Evolutionary conservation across 1,140 invertebrate genomes (phyloP), one percentile per base, ranked within the genome.

Genomic region (Leptinotarsa undecemlineata): DNA sequence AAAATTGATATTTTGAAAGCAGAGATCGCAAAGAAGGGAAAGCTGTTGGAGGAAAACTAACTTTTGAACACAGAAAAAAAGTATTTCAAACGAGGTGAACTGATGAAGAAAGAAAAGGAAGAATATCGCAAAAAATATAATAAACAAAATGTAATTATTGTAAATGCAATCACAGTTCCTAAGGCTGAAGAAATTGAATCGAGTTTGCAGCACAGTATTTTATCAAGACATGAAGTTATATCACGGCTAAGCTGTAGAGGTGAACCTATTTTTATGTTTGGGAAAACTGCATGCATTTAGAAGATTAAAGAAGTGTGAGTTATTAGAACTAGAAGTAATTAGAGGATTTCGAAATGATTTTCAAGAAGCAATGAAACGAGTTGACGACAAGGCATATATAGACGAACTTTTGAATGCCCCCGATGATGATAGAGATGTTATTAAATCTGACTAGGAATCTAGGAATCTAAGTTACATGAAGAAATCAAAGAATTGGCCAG

Each of bases 261-360:
- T 23, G 95, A 98, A 84, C 98, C 98, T 0, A 94, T 99, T 78
- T 83, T 93, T 13, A 84, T 99, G n/a, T 99, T 94, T 90, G 95
- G 93, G 5, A 98, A 99, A 88, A 92, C 90, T 51, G 96, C 99
- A 85, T 82, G 90, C 96, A 2, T 98, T 96, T 82, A 91, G 91
- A 81, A 88, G 98, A 79, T 85, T 99, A 76, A 88, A 96, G 80
- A 92, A 93, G 84, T 91, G 96, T 81, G 98, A 99, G 89, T 94
- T 98, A 79, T 90, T 95, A 63, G 96, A 98, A 85, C 97, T 98
- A 13, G 98, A 99, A 88, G 90, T 95, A 0, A 96, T 96, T 81
- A 94, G 94, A 84, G 97, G 97, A 74, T 93, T 97, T 66, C 88
- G 96, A 82, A 99, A 99, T 90, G 98, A 99, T 88, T 98, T 99